Evolutionary conservation across 2,113 vertebrate genomes (phyloP), one percentile per base, ranked within the genome.

Genomic region (Stigmatopora argus): DNA sequence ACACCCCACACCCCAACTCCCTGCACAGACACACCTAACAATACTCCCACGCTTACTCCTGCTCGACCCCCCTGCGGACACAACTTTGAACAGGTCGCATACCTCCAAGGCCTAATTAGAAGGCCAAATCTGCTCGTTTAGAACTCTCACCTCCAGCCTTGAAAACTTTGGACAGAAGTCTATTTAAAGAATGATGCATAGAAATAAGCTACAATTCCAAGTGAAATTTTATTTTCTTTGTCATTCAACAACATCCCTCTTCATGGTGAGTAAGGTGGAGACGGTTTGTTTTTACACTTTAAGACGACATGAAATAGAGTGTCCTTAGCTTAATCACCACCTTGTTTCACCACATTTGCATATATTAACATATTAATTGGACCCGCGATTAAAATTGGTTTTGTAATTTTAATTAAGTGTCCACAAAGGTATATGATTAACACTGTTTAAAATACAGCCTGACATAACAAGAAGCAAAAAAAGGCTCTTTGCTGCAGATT

Each of bases 381-480:
- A 94, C 94, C 90, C 90, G 93, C 95, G 94, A 99, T 98, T 98
- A 97, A 97, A 98, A 98, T 96, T 96, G 94, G 94, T 97, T 98
- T 97, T 97, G 95, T 98, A 98, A 98, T 99, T 98, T 98, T 99
- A 99, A 99, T 99, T 98, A 99, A 98, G 95, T 96, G 96, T 98
- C 95, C 95, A 98, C 97, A 99, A 99, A 98, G 96, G 95, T 98
- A 97, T 97, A 96, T 96, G 97, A 98, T 99, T 99, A 98, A 95
- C 94, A 94, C 93, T 94, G 96, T 96, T 97, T 96, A 97, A 98
- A 97, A 99, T 98, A 96, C 94, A 94, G 95, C 93, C 94, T 97
- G 95, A 97, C 95, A 98, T 95, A 96, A 96, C 96, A 94, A 94
- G 94, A 93, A 93, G 92, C 60, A 71, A 64, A 92, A 31, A 71